phyloP scores from a whole-genome alignment of 2,888 invertebrate species.

The Andrena flavipes region DNA sequence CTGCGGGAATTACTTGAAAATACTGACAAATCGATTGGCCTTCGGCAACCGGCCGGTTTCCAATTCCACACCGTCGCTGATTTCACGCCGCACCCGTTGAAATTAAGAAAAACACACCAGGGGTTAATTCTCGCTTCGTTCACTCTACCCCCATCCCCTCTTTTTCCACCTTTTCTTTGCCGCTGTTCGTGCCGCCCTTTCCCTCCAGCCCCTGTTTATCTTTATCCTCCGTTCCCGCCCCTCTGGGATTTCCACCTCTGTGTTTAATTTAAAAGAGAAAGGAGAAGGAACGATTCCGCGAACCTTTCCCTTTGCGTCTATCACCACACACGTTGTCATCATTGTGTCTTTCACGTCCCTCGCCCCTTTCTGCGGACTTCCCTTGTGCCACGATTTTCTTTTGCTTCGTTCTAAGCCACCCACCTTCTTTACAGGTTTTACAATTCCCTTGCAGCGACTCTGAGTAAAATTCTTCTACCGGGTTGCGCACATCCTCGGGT shows the following conservation, averaged over 20 bases:
- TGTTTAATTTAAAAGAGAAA: background rate
- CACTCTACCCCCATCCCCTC: background rate
- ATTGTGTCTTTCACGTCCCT: no score
- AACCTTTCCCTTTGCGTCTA: background rate
- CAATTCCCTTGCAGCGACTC: no score
- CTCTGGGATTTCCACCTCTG: background rate
- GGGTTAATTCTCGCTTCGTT: constrained; percentile 40
- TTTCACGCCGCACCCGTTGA: background rate
- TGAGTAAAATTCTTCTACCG: no score
- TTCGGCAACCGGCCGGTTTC: constrained; percentile 44
- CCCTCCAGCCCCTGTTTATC: constrained; percentile 15
- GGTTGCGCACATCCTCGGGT: background rate
- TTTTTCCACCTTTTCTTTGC: background rate
- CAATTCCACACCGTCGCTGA: constrained; percentile 25
- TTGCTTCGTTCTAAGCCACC: no score
- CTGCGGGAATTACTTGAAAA: constrained; percentile 63
- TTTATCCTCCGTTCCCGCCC: background rate
- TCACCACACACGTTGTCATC: background rate
- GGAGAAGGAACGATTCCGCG: background rate
- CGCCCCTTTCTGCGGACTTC: no score
- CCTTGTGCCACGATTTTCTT: no score
- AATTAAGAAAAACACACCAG: constrained; percentile 63
- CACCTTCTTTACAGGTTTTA: no score
- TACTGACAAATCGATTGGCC: constrained; percentile 71
- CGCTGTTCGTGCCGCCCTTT: background rate